Evolutionary conservation across 2,888 invertebrate species (phyloP).

Genomic region (Halocaridina rubra): DNA sequence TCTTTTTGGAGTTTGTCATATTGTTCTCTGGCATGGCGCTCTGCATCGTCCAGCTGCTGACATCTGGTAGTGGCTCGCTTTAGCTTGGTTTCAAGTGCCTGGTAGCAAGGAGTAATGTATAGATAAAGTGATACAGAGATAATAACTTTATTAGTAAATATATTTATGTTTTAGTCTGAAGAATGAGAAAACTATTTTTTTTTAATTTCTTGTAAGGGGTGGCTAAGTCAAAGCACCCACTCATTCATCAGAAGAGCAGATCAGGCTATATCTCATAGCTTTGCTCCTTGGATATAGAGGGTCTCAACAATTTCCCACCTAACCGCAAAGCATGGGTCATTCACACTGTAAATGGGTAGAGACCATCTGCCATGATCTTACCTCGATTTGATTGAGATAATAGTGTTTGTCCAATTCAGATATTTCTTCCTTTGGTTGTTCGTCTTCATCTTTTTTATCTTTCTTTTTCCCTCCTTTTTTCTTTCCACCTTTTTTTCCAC

Average conservation of each 20-base stretch:
- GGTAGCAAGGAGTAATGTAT: not conserved
- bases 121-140: too few relatives aligned
- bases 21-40: constrained; percentile 44
- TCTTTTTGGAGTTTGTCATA: constrained; percentile 50
- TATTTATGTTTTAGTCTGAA: not conserved
- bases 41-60: constrained; percentile 51
- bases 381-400: constrained; percentile 56
- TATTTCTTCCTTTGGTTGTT: constrained; percentile 35
- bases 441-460: constrained; percentile 39
- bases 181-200: not conserved
- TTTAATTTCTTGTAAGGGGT: too few relatives aligned
- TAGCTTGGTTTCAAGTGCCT: constrained; percentile 57
- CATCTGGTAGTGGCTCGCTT: constrained; percentile 24
- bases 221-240: not conserved
- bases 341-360: too few relatives aligned
- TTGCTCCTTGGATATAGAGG: too few relatives aligned
- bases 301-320: too few relatives aligned
- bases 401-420: constrained; percentile 54
- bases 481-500: constrained; percentile 34
- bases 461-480: constrained; percentile 47
- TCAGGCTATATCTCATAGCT: too few relatives aligned
- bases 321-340: too few relatives aligned
- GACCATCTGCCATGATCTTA: too few relatives aligned
- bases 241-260: not conserved
- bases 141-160: not conserved